A percentile compares a stretch with the other conserved stretches of the same genome.
phyloP scores from a whole-genome alignment of 2,113 vertebrate species.

The Tricholaema leucomelas region DNA sequence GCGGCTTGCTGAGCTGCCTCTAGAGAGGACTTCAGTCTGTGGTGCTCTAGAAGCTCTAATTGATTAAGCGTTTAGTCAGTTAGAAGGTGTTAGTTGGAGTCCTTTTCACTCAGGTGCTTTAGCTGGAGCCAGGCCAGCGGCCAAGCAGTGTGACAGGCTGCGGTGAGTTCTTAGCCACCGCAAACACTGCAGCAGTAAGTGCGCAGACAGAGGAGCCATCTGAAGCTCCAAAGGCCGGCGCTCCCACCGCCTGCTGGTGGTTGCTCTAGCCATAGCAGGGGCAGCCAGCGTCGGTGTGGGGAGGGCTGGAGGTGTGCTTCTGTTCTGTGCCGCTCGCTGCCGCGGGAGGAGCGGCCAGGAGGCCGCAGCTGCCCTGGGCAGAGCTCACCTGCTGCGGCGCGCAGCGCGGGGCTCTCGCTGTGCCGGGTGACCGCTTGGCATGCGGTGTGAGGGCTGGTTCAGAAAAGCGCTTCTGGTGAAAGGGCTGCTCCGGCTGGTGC shows the following conservation, averaged over 20 bases:
- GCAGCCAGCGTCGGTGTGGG: not conserved
- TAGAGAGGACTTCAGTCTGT: not conserved
- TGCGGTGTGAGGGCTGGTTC: not conserved
- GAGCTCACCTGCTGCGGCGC: rapidly evolving
- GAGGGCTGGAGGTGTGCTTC: rapidly evolving
- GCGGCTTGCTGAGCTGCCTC: not conserved
- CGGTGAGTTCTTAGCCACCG: not conserved
- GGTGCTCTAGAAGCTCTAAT: not conserved
- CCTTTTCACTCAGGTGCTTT: not conserved
- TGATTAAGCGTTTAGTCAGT: not conserved
- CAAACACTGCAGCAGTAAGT: not conserved
- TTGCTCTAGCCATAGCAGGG: not conserved
- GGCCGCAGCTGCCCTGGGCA: not conserved
- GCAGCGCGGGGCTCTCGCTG: not conserved
- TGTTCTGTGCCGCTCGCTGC: not conserved
- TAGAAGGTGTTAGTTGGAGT: not conserved
- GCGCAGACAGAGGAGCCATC: slow-evolving; percentile 38
- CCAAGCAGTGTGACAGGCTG: not conserved
- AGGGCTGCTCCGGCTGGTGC: not conserved
- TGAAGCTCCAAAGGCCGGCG: not conserved
- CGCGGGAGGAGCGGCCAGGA: not conserved
- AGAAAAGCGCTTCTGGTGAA: not conserved
- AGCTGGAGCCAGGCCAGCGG: not conserved
- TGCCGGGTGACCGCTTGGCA: not conserved
- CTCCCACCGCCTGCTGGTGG: not conserved